These are phyloP conservation scores for Urosaurus nigricauda DNA, from an alignment of 2,797 vertebrate species.

Conservation along the genomic window DNA sequence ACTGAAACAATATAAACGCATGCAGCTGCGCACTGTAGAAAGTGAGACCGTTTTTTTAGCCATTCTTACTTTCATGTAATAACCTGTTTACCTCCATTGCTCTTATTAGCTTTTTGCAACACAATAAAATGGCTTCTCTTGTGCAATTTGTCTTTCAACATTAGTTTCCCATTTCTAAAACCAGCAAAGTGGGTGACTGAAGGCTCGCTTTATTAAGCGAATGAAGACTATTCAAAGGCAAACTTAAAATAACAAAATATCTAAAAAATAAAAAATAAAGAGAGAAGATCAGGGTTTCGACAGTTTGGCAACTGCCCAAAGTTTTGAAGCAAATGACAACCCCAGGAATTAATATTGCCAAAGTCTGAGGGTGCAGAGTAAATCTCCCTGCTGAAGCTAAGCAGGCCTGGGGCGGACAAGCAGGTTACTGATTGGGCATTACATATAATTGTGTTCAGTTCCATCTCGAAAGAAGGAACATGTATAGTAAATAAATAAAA, in stretches of 20 bases:
- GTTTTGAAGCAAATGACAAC: neutral
- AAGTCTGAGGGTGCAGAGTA: neutral
- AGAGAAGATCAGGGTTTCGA: neutral
- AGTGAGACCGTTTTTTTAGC: neutral
- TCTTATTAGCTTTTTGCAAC: neutral
- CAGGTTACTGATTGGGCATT: neutral
- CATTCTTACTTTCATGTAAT: no score
- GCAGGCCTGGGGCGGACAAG: neutral
- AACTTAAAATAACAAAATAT: neutral
- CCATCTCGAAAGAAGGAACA: neutral
- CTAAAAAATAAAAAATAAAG: no score
- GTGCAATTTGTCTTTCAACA: neutral
- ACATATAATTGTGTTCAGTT: neutral
- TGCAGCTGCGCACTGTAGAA: neutral
- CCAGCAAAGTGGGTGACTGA: neutral
- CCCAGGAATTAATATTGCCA: neutral
- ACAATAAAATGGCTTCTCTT: neutral
- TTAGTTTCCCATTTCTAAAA: constrained; percentile 4
- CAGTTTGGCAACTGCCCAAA: neutral
- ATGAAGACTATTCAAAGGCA: neutral
- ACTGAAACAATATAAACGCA: neutral
- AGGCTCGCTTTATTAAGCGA: neutral
- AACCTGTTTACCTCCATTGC: neutral
- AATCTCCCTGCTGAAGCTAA: neutral
- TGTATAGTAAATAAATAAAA: neutral